These are phyloP conservation scores for Drosophila auraria DNA, from an alignment of 1,140 invertebrate species.

Conservation along the genomic window DNA sequence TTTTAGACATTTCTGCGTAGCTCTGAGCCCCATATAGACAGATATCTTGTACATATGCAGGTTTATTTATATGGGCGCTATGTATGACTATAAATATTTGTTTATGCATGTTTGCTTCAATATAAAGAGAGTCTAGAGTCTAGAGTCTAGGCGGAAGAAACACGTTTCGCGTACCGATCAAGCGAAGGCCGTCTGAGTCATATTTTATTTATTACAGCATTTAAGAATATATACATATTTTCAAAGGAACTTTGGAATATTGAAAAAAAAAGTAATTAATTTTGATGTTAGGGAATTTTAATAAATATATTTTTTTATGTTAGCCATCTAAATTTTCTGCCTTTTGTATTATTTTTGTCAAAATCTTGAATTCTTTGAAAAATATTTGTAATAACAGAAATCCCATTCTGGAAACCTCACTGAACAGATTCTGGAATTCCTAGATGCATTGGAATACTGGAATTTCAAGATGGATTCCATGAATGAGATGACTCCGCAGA, in stretches of 20 bases:
- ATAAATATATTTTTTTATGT: no score
- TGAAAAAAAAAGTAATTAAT: background rate
- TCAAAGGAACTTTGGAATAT: background rate
- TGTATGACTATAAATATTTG: constrained; percentile 29
- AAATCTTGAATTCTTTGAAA: no score
- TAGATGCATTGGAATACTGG: background rate
- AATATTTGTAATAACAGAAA: no score
- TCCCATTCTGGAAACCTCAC: no score
- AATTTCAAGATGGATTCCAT: background rate
- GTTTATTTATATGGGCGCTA: constrained; percentile 6
- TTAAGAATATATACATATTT: background rate
- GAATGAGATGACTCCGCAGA: constrained; percentile 22
- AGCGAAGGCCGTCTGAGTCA: constrained; percentile 12
- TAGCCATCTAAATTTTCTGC: no score
- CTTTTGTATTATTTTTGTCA: no score
- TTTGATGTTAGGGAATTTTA: no score
- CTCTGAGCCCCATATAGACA: background rate
- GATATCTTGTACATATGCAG: constrained; percentile 13
- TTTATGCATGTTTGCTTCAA: constrained; percentile 26
- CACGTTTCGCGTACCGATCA: constrained; percentile 13
- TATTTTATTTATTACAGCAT: constrained; percentile 4
- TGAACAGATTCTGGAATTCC: background rate
- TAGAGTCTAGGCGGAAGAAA: constrained; percentile 17
- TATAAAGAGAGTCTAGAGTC: constrained; percentile 1
- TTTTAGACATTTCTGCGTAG: constrained; percentile 8